Evolutionary conservation across 1,140 invertebrate genomes (phyloP).

Genomic region (Saccostrea cuccullata): DNA sequence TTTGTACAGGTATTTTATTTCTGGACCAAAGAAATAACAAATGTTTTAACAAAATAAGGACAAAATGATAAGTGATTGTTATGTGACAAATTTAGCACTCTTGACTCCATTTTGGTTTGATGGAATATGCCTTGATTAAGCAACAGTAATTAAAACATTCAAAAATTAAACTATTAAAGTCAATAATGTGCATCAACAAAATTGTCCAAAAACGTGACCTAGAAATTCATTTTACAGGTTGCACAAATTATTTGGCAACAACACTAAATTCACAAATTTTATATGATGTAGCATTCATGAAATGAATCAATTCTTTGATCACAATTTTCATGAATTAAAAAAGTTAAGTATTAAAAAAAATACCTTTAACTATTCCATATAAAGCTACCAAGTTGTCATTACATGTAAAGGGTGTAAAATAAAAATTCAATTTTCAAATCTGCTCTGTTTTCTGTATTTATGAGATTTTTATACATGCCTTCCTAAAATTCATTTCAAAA

Average conservation of each 20-base stretch:
- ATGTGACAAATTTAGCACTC: neutral
- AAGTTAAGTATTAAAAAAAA: too few species aligned
- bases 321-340: too few species aligned
- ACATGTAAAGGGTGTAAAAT: too few species aligned
- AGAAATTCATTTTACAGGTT: neutral
- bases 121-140: neutral
- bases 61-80: neutral
- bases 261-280: neutral
- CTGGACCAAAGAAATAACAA: slow-evolving; percentile 33
- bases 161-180: neutral
- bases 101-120: neutral
- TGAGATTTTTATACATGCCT: too few species aligned
- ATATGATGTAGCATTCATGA: neutral
- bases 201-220: neutral
- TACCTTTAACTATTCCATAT: too few species aligned
- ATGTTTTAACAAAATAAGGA: neutral
- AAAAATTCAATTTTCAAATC: too few species aligned
- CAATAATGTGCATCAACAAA: neutral
- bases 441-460: too few species aligned
- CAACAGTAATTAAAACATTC: neutral
- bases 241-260: slow-evolving; percentile 2
- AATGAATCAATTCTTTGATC: neutral
- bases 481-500: too few species aligned
- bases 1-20: slow-evolving; percentile 3
- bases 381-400: too few species aligned